A percentile compares a stretch with the other conserved stretches of the same genome.
Evolutionary conservation across 2,113 vertebrate genomes (phyloP).

Genomic region (Pogona vitticeps): DNA sequence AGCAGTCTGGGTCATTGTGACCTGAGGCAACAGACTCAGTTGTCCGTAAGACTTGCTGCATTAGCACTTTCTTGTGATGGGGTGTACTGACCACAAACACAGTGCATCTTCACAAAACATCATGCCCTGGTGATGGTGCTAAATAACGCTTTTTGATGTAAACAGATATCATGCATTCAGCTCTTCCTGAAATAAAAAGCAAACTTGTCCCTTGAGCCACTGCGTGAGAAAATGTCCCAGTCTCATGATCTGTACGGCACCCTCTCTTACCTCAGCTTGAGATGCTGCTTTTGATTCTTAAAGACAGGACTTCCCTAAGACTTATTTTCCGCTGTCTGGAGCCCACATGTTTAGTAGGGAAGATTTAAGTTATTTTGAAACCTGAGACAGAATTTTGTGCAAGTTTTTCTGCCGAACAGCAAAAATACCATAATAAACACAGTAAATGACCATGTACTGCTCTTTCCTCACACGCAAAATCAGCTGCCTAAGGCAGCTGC

Average conservation of each 20-base stretch:
- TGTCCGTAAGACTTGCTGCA: background rate
- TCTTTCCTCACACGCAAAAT: too few relatives aligned
- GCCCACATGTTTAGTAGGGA: too few relatives aligned
- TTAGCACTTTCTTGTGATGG: slow-evolving; percentile 10
- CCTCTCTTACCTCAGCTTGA: too few relatives aligned
- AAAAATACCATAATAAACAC: too few relatives aligned
- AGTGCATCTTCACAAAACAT: background rate
- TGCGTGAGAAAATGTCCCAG: background rate
- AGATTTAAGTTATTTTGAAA: background rate
- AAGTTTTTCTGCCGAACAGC: too few relatives aligned
- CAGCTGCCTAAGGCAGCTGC: too few relatives aligned
- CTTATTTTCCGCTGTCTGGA: too few relatives aligned
- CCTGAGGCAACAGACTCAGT: background rate
- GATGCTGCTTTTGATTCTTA: too few relatives aligned
- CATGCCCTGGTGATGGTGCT: background rate
- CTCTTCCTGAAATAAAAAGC: background rate
- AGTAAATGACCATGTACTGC: too few relatives aligned
- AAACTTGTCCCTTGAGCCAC: background rate
- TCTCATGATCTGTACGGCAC: background rate
- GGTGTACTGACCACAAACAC: background rate
- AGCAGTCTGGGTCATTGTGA: slow-evolving; percentile 9
- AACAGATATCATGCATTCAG: background rate
- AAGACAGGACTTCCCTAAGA: too few relatives aligned
- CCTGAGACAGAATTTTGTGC: background rate
- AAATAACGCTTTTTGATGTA: background rate